Base-by-base conservation (phyloP, 2,888 invertebrate species). In the Agonopterix alstromeriana region DNA sequence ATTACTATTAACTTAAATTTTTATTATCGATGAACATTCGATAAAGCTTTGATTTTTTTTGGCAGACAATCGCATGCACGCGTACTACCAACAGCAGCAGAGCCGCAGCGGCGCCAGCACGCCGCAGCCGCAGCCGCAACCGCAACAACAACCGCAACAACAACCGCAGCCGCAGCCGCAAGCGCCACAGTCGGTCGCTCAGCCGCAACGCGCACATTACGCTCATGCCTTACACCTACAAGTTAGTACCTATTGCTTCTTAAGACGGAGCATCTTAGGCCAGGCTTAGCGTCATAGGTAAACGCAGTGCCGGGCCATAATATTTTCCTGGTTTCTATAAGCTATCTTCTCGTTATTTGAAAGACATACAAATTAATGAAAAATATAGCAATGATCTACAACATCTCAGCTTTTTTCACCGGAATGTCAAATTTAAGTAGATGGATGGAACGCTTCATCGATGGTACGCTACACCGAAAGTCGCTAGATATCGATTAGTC, bases 181-280 rank as follows among this genome's bases (percentile, higher is more conserved):
- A 27, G 27, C 27, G 27, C 27, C 27, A 3, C 27, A 27, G 27
- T 27, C 46, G 51, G 17, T 38, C 38, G 38, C 38, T n/a, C 78
- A 77, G 36, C 70, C 78, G 1, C 82, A 80, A 47, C 64, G 85
- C 2, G 76, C 82, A 0, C 80, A 77, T 44, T 85, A 87, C 57
- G 63, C 82, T 0, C 85, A 85, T 43, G 70, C 85, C 0, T 54
- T 86, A 8, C 85, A 83, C 14, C 42, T 83, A 46, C 84, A 85
- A 75, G 84, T 81, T 5, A 7, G 27, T 27, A n/a, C n/a, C n/a
- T n/a, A 27, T 27, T 27, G 5, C 27, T 7, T 27, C 7, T 17
- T 17, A n/a, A n/a, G n/a, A n/a, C n/a, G n/a, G n/a, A n/a, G n/a
- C n/a, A n/a, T n/a, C n/a, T n/a, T n/a, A n/a, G n/a, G n/a, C n/a